A percentile compares a stretch with the other conserved stretches of the same genome.
Evolutionary conservation across 2,797 vertebrate species (phyloP).

Genomic region (Chaetodon trifasciatus): DNA sequence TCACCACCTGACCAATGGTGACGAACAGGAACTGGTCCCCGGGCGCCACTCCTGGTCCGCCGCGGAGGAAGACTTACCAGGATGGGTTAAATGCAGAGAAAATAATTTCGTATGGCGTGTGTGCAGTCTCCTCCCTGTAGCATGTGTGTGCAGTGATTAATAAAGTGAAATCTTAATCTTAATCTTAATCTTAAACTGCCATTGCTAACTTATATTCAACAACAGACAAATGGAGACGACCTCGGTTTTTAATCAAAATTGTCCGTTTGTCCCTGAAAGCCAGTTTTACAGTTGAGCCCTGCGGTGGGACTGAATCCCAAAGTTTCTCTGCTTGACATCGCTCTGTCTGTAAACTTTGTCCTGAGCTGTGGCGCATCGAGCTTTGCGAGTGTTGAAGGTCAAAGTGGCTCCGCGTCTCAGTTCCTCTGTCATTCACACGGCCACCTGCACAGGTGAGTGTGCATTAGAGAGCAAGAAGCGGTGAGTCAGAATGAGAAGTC

Average conservation of each 20-base stretch:
- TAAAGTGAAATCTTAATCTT: too few species aligned
- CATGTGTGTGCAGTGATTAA: too few species aligned
- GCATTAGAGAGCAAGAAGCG: slow-evolving; percentile 7
- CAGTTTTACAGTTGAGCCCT: neutral
- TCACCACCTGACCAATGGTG: too few species aligned
- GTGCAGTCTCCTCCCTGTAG: too few species aligned
- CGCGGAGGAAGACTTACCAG: too few species aligned
- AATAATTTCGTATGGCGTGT: too few species aligned
- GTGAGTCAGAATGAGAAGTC: slow-evolving; percentile 57
- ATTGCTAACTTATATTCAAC: neutral
- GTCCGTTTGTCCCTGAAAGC: neutral
- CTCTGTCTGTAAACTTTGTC: slow-evolving; percentile 33
- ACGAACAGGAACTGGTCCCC: too few species aligned
- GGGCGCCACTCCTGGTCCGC: too few species aligned
- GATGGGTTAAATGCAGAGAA: too few species aligned
- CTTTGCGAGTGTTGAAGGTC: slow-evolving; percentile 58
- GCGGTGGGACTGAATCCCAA: neutral
- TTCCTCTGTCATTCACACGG: slow-evolving; percentile 51
- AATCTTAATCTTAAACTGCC: too few species aligned
- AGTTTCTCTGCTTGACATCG: slow-evolving; percentile 32
- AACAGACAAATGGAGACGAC: neutral
- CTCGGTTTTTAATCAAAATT: neutral
- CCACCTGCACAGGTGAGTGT: slow-evolving; percentile 2
- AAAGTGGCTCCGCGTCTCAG: slow-evolving; percentile 33
- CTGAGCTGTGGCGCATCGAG: slow-evolving; percentile 7